A percentile compares a stretch with the other conserved stretches of the same genome.
Evolutionary conservation across 1,140 invertebrate genomes (phyloP).

Genomic region (Achatina immaculata): DNA sequence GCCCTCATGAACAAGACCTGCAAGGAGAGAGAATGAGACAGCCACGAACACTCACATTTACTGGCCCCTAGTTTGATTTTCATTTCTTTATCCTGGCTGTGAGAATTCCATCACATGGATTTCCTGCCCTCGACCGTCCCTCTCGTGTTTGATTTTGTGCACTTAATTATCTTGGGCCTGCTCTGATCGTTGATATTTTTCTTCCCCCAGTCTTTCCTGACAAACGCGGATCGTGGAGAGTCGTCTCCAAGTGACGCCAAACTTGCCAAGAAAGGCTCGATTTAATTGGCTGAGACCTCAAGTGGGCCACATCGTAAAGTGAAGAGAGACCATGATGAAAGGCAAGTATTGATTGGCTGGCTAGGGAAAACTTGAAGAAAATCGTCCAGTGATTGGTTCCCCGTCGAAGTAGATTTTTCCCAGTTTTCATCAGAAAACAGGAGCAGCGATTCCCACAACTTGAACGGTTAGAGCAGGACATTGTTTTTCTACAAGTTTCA

Average conservation of each 20-base stretch:
- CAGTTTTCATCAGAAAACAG: constrained; percentile 12
- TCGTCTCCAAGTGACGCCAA: constrained; percentile 27
- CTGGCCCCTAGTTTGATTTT: too few relatives aligned
- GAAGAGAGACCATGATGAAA: constrained; percentile 12
- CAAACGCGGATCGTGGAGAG: background rate
- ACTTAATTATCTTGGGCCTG: constrained; percentile 30
- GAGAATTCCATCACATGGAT: constrained; percentile 18
- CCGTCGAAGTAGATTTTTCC: background rate
- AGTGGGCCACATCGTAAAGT: constrained; percentile 26
- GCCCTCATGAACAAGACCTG: too few relatives aligned
- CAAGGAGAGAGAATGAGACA: too few relatives aligned
- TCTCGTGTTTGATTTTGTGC: constrained; percentile 23
- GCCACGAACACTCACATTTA: too few relatives aligned
- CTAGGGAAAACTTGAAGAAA: constrained; percentile 22
- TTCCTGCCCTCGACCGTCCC: background rate
- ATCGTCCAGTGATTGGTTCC: constrained; percentile 27
- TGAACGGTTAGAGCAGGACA: background rate
- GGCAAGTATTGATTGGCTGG: constrained; percentile 27
- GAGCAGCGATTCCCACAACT: constrained; percentile 19
- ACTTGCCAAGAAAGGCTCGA: constrained; percentile 21
- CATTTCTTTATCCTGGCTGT: too few relatives aligned
- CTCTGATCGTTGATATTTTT: constrained; percentile 23
- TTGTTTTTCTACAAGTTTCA: background rate
- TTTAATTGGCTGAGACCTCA: constrained; percentile 37
- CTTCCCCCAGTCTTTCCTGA: background rate